Evolutionary conservation across 2,888 invertebrate species (phyloP).

Genomic region (Drosophila mayaguana): DNA sequence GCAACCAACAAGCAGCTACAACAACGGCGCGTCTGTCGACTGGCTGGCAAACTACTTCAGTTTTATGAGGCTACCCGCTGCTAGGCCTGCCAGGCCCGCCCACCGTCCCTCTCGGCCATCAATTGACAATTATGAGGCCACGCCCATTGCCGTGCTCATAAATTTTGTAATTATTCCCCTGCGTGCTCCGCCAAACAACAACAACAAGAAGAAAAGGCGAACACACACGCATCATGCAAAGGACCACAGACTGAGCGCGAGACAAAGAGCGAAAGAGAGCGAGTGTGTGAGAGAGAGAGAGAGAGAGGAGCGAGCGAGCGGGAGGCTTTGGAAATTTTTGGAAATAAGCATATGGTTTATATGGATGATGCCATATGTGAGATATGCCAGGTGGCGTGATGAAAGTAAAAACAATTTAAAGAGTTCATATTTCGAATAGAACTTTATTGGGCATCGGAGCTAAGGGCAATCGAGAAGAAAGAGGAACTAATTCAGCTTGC

Average conservation of each 20-base stretch:
- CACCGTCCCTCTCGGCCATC: constrained; percentile 26
- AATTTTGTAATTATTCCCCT: constrained; percentile 78
- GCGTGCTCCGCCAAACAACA: constrained; percentile 60
- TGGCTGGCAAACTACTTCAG: constrained; percentile 67
- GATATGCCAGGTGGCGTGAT: constrained; percentile 24
- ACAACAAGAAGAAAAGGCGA: constrained; percentile 21
- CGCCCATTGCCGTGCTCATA: constrained; percentile 77
- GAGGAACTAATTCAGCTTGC: neutral
- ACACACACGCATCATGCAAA: constrained; percentile 54
- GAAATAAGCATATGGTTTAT: constrained; percentile 37
- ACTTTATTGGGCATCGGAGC: neutral
- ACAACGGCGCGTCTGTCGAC: constrained; percentile 41
- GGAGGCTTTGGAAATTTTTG: constrained; percentile 32
- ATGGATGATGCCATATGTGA: constrained; percentile 20
- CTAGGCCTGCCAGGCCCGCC: neutral
- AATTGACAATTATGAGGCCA: constrained; percentile 77
- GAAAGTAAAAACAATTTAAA: constrained; percentile 26
- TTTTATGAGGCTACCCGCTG: constrained; percentile 64
- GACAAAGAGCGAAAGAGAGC: neutral
- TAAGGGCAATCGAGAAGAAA: neutral
- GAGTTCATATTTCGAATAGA: neutral
- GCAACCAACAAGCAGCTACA: constrained; percentile 33
- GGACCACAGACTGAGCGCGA: neutral
- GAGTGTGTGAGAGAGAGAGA: neutral
- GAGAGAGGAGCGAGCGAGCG: neutral